These are phyloP conservation scores for Tyrophagus putrescentiae DNA, from an alignment of 1,140 invertebrate species.

Conservation along the genomic window DNA sequence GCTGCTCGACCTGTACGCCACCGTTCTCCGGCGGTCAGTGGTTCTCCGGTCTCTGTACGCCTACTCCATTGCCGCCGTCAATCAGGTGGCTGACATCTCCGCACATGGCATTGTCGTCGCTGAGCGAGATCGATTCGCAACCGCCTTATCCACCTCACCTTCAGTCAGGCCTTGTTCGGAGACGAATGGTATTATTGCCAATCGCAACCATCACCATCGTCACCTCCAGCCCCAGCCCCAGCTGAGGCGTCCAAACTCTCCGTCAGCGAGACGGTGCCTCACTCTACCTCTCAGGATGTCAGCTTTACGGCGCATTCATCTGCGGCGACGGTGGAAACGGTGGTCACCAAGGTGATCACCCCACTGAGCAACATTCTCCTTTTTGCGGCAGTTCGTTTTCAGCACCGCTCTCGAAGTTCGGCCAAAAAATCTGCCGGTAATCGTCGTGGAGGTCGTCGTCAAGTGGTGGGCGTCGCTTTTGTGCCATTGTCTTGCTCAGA, in stretches of 20 bases:
- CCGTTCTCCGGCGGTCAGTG: constrained; percentile 20
- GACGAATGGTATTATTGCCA: too few relatives aligned
- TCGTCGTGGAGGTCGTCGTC: neutral
- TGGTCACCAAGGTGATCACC: constrained; percentile 28
- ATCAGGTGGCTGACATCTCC: constrained; percentile 24
- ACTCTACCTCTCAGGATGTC: neutral
- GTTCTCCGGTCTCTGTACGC: neutral
- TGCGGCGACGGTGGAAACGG: constrained; percentile 11
- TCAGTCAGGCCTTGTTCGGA: too few relatives aligned
- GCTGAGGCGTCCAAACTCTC: neutral
- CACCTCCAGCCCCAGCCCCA: neutral
- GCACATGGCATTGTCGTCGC: constrained; percentile 27
- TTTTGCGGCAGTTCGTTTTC: constrained; percentile 27
- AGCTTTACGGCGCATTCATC: too few relatives aligned
- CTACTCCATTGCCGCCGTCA: constrained; percentile 21
- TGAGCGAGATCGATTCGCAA: constrained; percentile 18
- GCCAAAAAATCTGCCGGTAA: neutral
- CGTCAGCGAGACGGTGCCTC: neutral
- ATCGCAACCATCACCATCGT: neutral
- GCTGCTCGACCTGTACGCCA: constrained; percentile 25
- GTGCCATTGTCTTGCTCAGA: constrained; percentile 27
- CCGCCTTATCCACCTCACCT: too few relatives aligned
- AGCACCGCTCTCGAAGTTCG: constrained; percentile 18
- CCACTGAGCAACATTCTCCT: constrained; percentile 27
- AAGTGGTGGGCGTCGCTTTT: constrained; percentile 26